Evolutionary conservation across 2,888 invertebrate species (phyloP).

Genomic region (Pseudococcus longispinus): DNA sequence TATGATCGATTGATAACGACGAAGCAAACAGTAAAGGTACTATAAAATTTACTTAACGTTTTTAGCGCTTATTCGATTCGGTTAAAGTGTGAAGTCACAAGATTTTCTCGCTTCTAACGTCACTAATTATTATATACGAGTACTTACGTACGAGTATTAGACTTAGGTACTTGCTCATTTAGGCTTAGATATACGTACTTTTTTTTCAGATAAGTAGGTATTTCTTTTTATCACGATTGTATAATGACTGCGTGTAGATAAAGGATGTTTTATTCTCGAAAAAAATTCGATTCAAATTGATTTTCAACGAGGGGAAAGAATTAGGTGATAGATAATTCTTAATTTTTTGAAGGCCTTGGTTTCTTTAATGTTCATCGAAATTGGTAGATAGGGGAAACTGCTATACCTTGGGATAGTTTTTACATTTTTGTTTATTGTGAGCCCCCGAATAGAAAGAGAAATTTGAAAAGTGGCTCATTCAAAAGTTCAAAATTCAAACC

Average conservation of each 20-base stretch:
- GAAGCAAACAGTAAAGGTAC: not conserved
- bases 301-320: no score
- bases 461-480: no score
- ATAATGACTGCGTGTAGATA: not conserved
- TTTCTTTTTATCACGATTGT: not conserved
- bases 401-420: no score
- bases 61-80: constrained; percentile 16
- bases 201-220: not conserved
- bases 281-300: not conserved
- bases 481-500: no score
- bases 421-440: no score
- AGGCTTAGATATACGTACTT: no score
- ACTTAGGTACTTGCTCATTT: not conserved
- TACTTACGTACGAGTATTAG: not conserved
- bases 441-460: no score
- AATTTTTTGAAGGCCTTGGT: no score
- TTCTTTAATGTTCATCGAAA: no score
- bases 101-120: not conserved
- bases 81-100: constrained; percentile 9
- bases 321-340: no score
- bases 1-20: constrained; percentile 20
- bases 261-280: not conserved
- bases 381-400: no score
- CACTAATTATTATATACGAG: not conserved
- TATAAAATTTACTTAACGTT: not conserved